phyloP scores from a whole-genome alignment of 2,888 invertebrate species.

The Orchestes rusci region DNA sequence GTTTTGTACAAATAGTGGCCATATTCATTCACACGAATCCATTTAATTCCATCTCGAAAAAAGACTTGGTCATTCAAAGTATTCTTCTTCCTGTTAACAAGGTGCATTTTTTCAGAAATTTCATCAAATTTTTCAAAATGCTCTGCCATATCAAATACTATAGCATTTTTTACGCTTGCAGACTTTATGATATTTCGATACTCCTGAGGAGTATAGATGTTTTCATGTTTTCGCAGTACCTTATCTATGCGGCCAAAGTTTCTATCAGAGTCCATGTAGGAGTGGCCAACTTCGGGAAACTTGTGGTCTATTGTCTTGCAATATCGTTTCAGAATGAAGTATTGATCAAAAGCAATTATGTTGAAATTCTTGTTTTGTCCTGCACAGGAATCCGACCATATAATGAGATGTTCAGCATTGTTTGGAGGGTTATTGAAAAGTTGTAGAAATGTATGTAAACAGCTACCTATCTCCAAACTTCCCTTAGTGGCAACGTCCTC shows the following conservation, averaged over 20 bases:
- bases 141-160: conserved; percentile 1
- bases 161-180: not conserved
- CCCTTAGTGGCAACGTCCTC: not conserved
- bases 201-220: conserved; percentile 3
- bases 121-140: not conserved
- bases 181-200: conserved; percentile 1
- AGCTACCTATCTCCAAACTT: conserved; percentile 1
- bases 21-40: conserved; percentile 2
- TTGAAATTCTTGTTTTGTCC: conserved; percentile 1
- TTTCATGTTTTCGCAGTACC: not conserved
- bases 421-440: not conserved
- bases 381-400: conserved; percentile 1
- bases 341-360: not conserved
- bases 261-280: conserved; percentile 1
- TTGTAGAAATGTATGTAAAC: no score
- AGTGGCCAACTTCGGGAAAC: conserved; percentile 2
- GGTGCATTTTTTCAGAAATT: conserved; percentile 1
- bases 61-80: not conserved
- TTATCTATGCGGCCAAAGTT: conserved; percentile 1
- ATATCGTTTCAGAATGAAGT: not conserved
- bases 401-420: not conserved
- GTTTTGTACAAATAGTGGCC: not conserved
- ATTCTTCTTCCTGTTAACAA: not conserved
- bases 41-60: conserved; percentile 1
- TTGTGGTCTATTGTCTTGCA: conserved; percentile 1